These are phyloP conservation scores for Gadus chalcogrammus DNA, from an alignment of 2,113 vertebrate genomes.

Conservation along the genomic window DNA sequence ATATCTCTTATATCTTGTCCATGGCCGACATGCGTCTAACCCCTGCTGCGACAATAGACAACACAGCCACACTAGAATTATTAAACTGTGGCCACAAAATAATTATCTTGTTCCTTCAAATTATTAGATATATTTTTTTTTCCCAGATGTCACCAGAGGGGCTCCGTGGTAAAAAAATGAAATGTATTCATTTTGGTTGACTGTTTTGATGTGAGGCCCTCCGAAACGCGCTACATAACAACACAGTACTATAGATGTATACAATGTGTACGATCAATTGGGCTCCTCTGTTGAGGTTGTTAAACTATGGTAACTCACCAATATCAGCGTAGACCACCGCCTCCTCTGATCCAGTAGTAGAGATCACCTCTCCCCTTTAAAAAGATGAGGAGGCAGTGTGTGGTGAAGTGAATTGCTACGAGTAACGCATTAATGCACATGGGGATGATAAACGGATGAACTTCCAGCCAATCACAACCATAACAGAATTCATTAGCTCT, in stretches of 20 bases:
- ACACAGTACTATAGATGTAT: not conserved
- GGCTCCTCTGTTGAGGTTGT: not conserved
- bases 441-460: not conserved
- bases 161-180: too few species aligned
- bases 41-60: too few species aligned
- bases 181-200: not conserved
- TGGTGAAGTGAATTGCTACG: not conserved
- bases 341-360: constrained; percentile 84
- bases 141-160: too few species aligned
- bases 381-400: not conserved
- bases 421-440: not conserved
- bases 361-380: constrained; percentile 91
- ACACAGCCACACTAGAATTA: too few species aligned
- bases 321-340: constrained; percentile 85
- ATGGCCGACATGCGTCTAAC: too few species aligned
- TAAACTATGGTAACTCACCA: constrained; percentile 75
- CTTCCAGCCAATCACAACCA: too few species aligned
- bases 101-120: too few species aligned
- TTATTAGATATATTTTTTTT: too few species aligned
- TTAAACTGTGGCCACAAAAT: too few species aligned
- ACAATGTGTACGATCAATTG: not conserved
- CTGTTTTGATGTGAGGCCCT: too few species aligned
- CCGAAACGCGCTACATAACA: not conserved
- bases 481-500: too few species aligned
- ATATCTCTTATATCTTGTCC: too few species aligned